Conservation (phyloP, 2,888 invertebrate species). For the Hemaris fuciformis region DNA sequence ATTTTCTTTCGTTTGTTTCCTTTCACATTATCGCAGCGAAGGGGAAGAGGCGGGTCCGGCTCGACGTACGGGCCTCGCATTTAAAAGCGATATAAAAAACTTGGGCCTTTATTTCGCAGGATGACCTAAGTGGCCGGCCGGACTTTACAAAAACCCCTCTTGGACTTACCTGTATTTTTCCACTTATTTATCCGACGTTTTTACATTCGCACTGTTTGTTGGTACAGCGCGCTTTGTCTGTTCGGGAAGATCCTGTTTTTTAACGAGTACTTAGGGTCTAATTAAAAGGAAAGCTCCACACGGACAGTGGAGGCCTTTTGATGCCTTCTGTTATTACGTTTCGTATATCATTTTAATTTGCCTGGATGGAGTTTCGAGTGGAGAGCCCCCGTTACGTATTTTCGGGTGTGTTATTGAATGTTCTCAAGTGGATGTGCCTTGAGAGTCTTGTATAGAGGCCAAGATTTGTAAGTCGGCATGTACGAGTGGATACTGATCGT, state of each 20-base stretch:
- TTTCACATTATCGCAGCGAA: constrained; percentile 73
- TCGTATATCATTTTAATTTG: constrained; percentile 79
- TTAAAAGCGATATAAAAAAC: constrained; percentile 81
- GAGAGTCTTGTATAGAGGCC: constrained; percentile 35
- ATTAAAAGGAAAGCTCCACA: constrained; percentile 79
- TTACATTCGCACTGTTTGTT: constrained; percentile 79
- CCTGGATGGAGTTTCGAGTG: constrained; percentile 73
- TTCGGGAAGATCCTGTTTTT: constrained; percentile 78
- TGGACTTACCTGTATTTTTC: constrained; percentile 81
- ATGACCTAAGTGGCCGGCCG: constrained; percentile 81
- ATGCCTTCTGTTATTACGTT: constrained; percentile 77
- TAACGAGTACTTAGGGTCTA: constrained; percentile 81
- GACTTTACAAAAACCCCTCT: constrained; percentile 78
- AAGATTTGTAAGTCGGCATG: constrained; percentile 8
- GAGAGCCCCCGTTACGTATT: constrained; percentile 55
- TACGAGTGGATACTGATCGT: not conserved
- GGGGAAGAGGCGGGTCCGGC: constrained; percentile 69
- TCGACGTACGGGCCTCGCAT: constrained; percentile 74
- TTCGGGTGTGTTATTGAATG: constrained; percentile 58
- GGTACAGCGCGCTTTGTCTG: constrained; percentile 75
- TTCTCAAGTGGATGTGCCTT: constrained; percentile 50
- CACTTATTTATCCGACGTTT: constrained; percentile 81
- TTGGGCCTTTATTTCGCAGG: constrained; percentile 78
- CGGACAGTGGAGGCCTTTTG: constrained; percentile 79
- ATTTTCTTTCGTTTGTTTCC: constrained; percentile 80